Evolutionary conservation across 1,140 invertebrate species (phyloP).

Genomic region (Papilio aristodemus): DNA sequence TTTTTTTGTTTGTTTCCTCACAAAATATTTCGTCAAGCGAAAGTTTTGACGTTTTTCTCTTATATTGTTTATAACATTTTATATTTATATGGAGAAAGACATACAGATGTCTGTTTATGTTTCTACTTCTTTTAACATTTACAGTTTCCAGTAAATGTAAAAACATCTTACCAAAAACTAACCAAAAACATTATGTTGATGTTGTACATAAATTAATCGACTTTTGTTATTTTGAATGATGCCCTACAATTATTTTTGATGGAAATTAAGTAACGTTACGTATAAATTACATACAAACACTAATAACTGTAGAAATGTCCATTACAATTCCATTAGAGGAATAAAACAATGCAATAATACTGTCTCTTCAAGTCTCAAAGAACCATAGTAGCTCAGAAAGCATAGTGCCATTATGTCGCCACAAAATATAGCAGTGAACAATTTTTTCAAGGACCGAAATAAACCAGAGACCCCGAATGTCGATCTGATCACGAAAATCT

Average conservation of each 20-base stretch:
- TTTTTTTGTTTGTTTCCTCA: no score
- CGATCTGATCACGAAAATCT: neutral
- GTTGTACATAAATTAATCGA: no score
- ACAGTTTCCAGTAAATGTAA: no score
- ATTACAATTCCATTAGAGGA: neutral
- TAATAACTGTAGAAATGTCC: neutral
- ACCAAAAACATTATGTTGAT: no score
- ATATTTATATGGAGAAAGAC: no score
- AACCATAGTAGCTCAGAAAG: neutral
- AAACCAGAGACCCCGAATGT: neutral
- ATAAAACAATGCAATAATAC: neutral
- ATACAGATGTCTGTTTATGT: no score
- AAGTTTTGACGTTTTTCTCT: no score
- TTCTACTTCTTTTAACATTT: no score
- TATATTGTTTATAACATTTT: no score
- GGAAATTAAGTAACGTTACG: neutral
- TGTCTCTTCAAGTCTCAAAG: neutral
- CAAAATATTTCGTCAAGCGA: no score
- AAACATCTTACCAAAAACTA: no score
- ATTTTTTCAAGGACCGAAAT: neutral
- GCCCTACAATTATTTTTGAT: slow-evolving; percentile 18
- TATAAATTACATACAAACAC: neutral
- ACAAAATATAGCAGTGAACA: neutral
- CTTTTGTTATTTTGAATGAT: no score
- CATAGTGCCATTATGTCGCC: neutral